Conservation (phyloP, 2,888 invertebrate genomes). For the Nudaria mundana region DNA sequence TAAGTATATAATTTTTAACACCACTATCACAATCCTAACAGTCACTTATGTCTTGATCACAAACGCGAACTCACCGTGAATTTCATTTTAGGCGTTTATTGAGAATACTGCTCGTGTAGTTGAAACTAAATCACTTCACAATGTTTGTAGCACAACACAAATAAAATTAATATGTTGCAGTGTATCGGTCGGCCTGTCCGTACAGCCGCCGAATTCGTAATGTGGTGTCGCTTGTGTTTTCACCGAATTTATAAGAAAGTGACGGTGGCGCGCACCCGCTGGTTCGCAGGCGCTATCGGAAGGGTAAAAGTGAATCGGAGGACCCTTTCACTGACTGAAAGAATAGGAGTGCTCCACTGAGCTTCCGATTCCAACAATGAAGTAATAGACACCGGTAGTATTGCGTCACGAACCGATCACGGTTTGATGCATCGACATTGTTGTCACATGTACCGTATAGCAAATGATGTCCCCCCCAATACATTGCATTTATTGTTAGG, state of each 20-base stretch:
- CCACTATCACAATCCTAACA: conserved; percentile 32
- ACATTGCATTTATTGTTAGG: conserved; percentile 18
- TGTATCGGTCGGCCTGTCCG: conserved; percentile 64
- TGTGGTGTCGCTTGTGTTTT: conserved; percentile 71
- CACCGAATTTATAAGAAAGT: conserved; percentile 79
- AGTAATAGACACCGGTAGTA: conserved; percentile 70
- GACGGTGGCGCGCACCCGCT: conserved; percentile 57
- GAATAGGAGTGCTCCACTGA: conserved; percentile 72
- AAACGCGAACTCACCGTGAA: conserved; percentile 76
- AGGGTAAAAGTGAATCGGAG: conserved; percentile 76
- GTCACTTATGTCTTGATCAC: conserved; percentile 37
- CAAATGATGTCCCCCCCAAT: conserved; percentile 15
- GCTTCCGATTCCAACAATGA: conserved; percentile 74
- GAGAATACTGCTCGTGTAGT: conserved; percentile 56
- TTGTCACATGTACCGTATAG: conserved; percentile 38
- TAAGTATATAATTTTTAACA: conserved; percentile 6
- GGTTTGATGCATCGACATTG: conserved; percentile 55
- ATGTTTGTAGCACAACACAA: conserved; percentile 54
- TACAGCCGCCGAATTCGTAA: conserved; percentile 79
- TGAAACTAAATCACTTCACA: conserved; percentile 70
- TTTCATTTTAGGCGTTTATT: conserved; percentile 75
- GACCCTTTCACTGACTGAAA: conserved; percentile 80
- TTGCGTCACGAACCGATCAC: conserved; percentile 65
- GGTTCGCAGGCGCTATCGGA: conserved; percentile 47
- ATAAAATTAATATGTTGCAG: conserved; percentile 40